Percentiles rank a stretch among this genome's conserved stretches.
Conservation (phyloP, 2,797 vertebrate species). For the Holocentrus rufus region DNA sequence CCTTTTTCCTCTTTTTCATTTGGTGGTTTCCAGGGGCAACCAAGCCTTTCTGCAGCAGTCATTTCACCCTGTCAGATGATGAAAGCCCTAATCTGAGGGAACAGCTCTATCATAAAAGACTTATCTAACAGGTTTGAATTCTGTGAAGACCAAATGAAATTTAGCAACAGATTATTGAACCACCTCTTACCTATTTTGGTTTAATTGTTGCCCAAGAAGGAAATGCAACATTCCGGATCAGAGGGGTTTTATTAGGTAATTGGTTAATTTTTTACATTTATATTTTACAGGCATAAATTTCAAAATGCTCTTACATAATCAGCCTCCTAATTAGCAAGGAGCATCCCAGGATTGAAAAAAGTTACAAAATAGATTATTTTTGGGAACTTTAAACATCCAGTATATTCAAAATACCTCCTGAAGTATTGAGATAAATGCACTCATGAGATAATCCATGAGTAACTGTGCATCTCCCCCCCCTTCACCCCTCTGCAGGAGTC, state of each 20-base stretch:
- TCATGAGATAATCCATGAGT: neutral
- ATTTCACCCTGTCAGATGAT: conserved; percentile 22
- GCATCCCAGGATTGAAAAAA: too few relatives aligned
- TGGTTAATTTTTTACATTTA: too few relatives aligned
- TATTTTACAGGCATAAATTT: too few relatives aligned
- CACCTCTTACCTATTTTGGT: too few relatives aligned
- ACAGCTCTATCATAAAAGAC: conserved; percentile 6
- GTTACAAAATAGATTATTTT: too few relatives aligned
- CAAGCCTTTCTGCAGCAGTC: neutral
- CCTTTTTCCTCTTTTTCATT: neutral
- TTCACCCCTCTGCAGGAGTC: conserved; percentile 79
- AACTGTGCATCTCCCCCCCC: neutral
- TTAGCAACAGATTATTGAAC: too few relatives aligned
- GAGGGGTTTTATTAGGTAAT: too few relatives aligned
- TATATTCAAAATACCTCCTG: neutral
- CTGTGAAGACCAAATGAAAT: neutral
- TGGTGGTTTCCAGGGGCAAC: conserved; percentile 10
- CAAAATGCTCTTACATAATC: too few relatives aligned
- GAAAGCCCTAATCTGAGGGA: conserved; percentile 10
- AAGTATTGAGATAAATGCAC: neutral
- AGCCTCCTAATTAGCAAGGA: too few relatives aligned
- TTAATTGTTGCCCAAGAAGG: too few relatives aligned
- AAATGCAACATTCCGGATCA: too few relatives aligned
- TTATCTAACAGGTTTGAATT: neutral
- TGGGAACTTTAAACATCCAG: too few relatives aligned